Evolutionary conservation across 2,113 vertebrate genomes (phyloP).

Genomic region (Theropithecus gelada): DNA sequence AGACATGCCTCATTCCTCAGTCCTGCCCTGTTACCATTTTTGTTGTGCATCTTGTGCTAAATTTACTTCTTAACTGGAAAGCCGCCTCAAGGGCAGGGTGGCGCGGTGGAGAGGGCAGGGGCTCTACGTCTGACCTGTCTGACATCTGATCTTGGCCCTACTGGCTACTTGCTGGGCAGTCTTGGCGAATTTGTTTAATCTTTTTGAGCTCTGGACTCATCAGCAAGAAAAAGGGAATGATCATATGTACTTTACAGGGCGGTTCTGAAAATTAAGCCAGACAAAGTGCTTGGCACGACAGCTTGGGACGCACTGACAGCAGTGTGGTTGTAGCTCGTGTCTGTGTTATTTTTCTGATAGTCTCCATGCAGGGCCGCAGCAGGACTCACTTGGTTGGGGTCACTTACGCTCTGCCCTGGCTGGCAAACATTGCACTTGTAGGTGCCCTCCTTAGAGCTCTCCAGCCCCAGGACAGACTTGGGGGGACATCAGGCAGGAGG

Average conservation of each 20-base stretch:
- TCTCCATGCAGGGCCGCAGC: rapidly evolving
- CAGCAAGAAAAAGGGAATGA: not conserved
- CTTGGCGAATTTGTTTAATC: no score
- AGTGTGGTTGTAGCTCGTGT: rapidly evolving
- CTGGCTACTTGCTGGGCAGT: not conserved
- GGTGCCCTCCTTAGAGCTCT: not conserved
- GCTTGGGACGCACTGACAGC: rapidly evolving
- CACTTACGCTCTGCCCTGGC: not conserved
- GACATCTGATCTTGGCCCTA: no score
- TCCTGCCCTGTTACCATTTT: rapidly evolving
- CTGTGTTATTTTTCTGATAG: rapidly evolving
- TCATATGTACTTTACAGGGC: not conserved
- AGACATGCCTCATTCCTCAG: rapidly evolving
- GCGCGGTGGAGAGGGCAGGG: rapidly evolving
- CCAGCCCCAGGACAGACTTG: not conserved
- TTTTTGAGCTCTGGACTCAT: not conserved
- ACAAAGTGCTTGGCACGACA: rapidly evolving
- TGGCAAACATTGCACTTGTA: rapidly evolving
- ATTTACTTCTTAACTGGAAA: not conserved
- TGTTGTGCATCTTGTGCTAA: rapidly evolving
- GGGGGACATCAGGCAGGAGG: constrained; percentile 65
- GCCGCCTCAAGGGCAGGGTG: rapidly evolving
- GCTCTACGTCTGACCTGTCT: rapidly evolving
- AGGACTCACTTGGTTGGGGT: rapidly evolving
- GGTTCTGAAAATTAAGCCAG: not conserved